phyloP scores from a whole-genome alignment of 1,140 invertebrate species.

The Drosophila punjabiensis region DNA sequence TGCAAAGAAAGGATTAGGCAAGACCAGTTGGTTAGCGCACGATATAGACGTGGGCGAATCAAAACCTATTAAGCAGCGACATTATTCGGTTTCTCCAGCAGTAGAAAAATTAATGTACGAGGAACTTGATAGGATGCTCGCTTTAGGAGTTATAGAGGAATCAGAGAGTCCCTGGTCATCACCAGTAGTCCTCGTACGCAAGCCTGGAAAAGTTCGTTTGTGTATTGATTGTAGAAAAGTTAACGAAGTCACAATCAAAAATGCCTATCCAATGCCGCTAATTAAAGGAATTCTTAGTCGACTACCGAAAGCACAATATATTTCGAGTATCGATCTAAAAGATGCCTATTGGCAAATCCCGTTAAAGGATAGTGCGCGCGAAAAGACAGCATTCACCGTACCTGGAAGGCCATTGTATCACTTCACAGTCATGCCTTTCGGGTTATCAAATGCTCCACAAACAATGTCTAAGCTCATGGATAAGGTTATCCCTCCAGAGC shows the following conservation, averaged over 20 bases:
- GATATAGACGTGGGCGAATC: not conserved
- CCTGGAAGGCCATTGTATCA: slow-evolving; percentile 9
- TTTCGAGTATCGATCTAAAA: not conserved
- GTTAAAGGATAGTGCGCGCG: not conserved
- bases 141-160: not conserved
- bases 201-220: not conserved
- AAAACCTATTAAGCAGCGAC: not conserved
- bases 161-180: not conserved
- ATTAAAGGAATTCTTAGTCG: not conserved
- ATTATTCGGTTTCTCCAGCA: not conserved
- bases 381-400: not conserved
- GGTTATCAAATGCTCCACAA: slow-evolving; percentile 1
- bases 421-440: slow-evolving; percentile 12
- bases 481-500: not conserved
- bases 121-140: not conserved
- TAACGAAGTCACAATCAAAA: not conserved
- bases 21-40: too few species aligned
- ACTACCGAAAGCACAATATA: not conserved
- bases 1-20: too few species aligned
- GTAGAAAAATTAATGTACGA: not conserved
- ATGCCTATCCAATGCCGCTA: not conserved
- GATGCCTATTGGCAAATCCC: not conserved
- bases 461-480: slow-evolving; percentile 16
- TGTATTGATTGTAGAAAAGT: not conserved
- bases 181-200: not conserved